phyloP scores from a whole-genome alignment of 1,140 invertebrate genomes.

The Caenorhabditis tropicalis region DNA sequence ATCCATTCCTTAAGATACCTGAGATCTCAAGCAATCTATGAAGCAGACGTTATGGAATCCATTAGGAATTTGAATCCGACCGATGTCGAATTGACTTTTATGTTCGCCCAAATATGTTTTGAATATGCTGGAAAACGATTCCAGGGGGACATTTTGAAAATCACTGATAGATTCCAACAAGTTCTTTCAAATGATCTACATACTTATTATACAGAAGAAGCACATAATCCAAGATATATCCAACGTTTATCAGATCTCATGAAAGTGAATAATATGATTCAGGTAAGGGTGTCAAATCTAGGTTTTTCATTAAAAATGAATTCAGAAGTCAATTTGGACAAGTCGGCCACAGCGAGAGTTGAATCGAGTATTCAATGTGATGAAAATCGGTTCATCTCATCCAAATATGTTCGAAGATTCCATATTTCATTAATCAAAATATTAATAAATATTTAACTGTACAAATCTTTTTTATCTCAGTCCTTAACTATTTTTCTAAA shows the following conservation, averaged over 20 bases:
- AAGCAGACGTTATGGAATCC: not conserved
- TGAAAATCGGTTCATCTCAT: not conserved
- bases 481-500: too few relatives aligned
- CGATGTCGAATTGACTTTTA: not conserved
- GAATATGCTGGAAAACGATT: conserved; percentile 28
- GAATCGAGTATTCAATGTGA: not conserved
- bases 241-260: not conserved
- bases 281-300: not conserved
- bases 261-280: not conserved
- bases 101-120: not conserved
- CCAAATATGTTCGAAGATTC: not conserved
- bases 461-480: too few relatives aligned
- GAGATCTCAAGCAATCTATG: not conserved
- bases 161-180: not conserved
- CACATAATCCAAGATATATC: not conserved
- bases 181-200: not conserved
- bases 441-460: too few relatives aligned
- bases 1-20: not conserved
- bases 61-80: not conserved
- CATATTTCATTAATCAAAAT: not conserved
- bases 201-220: not conserved
- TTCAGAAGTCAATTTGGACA: not conserved
- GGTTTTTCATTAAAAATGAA: not conserved
- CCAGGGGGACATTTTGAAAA: not conserved
- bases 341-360: not conserved